phyloP scores from a whole-genome alignment of 1,140 invertebrate genomes.

The Cotesia vestalis region DNA sequence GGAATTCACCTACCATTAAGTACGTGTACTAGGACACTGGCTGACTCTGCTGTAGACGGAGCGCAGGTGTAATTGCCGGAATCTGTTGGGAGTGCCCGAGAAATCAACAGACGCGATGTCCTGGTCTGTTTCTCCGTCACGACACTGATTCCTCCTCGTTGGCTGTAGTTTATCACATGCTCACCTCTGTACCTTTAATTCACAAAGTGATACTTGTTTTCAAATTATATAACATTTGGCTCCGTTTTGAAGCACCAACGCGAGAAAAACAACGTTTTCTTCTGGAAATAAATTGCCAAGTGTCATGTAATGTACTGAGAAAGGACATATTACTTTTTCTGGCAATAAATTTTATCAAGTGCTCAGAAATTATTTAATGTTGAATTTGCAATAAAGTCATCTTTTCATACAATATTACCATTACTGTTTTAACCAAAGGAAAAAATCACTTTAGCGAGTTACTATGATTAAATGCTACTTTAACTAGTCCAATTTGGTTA shows the following conservation, averaged over 20 bases:
- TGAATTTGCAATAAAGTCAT: too few species aligned
- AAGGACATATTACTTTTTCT: too few species aligned
- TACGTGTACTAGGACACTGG: conserved; percentile 71
- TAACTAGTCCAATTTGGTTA: too few species aligned
- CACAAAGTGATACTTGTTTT: conserved; percentile 24
- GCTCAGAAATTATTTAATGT: too few species aligned
- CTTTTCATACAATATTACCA: too few species aligned
- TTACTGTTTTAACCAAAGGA: too few species aligned
- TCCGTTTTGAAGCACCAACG: background rate
- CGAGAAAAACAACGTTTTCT: background rate
- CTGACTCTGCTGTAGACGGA: conserved; percentile 70
- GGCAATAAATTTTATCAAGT: too few species aligned
- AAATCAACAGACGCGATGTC: conserved; percentile 84
- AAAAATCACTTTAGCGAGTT: too few species aligned
- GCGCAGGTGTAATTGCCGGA: conserved; percentile 90
- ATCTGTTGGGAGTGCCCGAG: conserved; percentile 78
- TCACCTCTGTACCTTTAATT: conserved; percentile 75
- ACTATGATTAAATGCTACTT: too few species aligned
- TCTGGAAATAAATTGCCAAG: too few species aligned
- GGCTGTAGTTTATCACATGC: conserved; percentile 87
- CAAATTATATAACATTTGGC: background rate
- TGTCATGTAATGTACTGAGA: too few species aligned
- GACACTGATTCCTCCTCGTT: conserved; percentile 84
- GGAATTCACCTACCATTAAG: conserved; percentile 68
- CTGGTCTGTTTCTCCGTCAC: conserved; percentile 86